Conservation (phyloP, 2,113 vertebrate species). For the Candoia aspera region DNA sequence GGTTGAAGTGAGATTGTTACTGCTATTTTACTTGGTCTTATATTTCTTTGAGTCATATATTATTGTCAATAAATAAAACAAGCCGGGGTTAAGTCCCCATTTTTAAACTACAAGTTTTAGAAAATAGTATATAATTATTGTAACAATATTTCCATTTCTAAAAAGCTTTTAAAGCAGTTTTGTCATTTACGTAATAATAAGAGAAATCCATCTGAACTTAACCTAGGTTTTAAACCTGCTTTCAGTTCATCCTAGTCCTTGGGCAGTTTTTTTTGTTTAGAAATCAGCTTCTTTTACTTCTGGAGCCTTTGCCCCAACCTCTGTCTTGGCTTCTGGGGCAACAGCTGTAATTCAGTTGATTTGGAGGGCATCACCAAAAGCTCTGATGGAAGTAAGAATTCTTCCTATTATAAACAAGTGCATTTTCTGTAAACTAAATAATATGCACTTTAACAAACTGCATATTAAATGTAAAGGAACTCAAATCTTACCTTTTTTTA, state of each 20-base stretch:
- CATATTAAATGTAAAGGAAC: conserved; percentile 56
- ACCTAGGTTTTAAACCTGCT: background rate
- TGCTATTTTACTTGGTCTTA: background rate
- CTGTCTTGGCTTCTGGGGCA: no score
- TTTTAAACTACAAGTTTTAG: background rate
- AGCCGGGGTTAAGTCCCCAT: no score
- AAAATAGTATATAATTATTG: background rate
- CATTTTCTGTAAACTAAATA: conserved; percentile 46
- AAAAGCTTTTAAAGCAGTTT: background rate
- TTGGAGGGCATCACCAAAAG: background rate
- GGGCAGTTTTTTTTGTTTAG: background rate
- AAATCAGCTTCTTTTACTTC: background rate
- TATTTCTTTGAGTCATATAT: background rate
- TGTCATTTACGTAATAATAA: background rate
- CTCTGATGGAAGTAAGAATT: background rate
- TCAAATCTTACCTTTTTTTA: conserved; percentile 44
- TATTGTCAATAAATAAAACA: no score
- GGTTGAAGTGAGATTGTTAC: background rate
- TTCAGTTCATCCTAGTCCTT: background rate
- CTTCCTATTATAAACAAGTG: no score
- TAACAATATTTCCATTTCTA: background rate
- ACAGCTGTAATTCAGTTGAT: background rate
- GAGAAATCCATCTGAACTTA: background rate
- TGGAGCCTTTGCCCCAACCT: background rate
- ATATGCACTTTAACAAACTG: conserved; percentile 51